Conservation (phyloP, 2,113 vertebrate species). For the Alouatta palliata region DNA sequence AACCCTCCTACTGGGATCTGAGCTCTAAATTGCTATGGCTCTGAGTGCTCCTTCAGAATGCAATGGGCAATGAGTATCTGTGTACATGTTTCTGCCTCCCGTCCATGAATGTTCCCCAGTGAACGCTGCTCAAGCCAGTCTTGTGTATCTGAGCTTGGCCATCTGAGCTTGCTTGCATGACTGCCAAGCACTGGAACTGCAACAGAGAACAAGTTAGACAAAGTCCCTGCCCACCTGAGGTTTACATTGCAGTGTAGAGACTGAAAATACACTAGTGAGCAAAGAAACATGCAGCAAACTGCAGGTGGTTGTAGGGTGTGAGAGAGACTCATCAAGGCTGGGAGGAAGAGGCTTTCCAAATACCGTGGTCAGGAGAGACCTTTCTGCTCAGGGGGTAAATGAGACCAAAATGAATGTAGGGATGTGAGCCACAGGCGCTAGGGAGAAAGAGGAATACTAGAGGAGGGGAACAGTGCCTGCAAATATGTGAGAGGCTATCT, state of each 20-base stretch:
- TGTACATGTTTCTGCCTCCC: no score
- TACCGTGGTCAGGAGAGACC: background rate
- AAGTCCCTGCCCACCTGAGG: background rate
- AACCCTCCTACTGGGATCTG: background rate
- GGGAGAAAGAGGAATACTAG: background rate
- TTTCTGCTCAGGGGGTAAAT: background rate
- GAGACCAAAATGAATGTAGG: background rate
- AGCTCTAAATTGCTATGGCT: background rate
- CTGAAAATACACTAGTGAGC: background rate
- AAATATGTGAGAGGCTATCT: background rate
- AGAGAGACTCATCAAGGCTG: background rate
- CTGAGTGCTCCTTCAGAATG: background rate
- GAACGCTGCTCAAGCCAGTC: accelerated
- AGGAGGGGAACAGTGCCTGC: accelerated
- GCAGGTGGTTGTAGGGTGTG: background rate
- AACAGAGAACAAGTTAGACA: background rate
- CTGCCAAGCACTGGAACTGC: background rate
- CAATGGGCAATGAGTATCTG: no score
- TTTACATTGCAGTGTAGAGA: background rate
- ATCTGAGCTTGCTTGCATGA: background rate
- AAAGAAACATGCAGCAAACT: background rate
- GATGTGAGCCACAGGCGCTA: background rate
- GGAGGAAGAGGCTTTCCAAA: background rate
- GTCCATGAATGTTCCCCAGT: background rate
- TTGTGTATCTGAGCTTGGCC: background rate